Evolutionary conservation across 2,888 invertebrate genomes (phyloP).

Genomic region (Lamellibrachia satsuma): DNA sequence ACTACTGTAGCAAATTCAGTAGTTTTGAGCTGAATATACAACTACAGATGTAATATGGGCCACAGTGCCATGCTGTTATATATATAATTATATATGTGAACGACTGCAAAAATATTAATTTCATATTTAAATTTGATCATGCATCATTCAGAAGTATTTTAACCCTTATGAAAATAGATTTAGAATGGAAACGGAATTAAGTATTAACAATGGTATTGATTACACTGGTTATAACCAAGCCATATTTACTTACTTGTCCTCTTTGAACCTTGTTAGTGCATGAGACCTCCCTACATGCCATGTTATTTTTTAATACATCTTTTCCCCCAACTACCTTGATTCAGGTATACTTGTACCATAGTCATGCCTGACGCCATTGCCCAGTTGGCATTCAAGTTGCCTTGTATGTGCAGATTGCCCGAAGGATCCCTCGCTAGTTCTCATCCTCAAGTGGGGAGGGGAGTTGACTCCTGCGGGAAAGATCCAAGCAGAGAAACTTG

Average conservation of each 20-base stretch:
- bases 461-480: conserved; percentile 97
- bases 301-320: not conserved
- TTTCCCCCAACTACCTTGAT: no score
- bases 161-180: not conserved
- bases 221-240: not conserved
- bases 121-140: not conserved
- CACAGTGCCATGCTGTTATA: not conserved
- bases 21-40: not conserved
- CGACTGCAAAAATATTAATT: not conserved
- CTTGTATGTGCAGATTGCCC: conserved; percentile 27
- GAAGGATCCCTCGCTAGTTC: conserved; percentile 92
- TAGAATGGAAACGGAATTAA: not conserved
- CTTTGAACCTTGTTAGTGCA: no score
- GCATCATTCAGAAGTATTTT: not conserved
- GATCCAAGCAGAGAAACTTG: conserved; percentile 96
- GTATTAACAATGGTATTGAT: not conserved
- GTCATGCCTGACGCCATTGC: no score
- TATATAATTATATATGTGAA: not conserved
- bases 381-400: not conserved
- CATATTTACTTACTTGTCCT: no score
- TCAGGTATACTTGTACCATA: no score
- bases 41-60: not conserved
- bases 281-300: not conserved
- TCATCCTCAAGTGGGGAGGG: conserved; percentile 99
- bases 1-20: no score